Percentiles rank a stretch among this genome's conserved stretches.
Conservation (phyloP, 2,113 vertebrate genomes). For the Butastur rufipennis region DNA sequence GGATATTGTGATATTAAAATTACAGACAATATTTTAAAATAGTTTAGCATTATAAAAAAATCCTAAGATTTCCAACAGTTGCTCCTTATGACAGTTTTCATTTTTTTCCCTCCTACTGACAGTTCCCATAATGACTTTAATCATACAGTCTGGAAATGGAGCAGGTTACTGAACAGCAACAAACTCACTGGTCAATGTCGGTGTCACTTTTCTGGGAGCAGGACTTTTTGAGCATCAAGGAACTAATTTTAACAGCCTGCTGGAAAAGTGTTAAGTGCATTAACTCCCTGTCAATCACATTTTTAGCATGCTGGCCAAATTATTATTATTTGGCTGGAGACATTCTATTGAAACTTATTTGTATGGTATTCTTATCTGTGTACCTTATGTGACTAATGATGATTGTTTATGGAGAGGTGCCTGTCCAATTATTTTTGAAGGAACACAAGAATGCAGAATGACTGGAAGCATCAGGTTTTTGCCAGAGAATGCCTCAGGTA, state of each 20-base stretch:
- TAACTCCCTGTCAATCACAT: conserved; percentile 83
- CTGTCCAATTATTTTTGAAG: conserved; percentile 99
- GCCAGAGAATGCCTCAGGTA: conserved; percentile 98
- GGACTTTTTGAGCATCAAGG: conserved; percentile 81
- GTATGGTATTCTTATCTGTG: conserved; percentile 77
- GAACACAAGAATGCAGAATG: conserved; percentile 99
- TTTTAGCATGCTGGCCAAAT: conserved; percentile 72
- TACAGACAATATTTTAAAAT: conserved; percentile 60
- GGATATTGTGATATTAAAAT: conserved; percentile 62
- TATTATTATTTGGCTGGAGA: conserved; percentile 78
- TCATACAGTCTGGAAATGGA: conserved; percentile 78
- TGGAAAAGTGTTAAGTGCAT: conserved; percentile 80
- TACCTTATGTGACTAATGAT: conserved; percentile 81
- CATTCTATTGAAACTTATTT: conserved; percentile 78
- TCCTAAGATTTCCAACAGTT: conserved; percentile 64
- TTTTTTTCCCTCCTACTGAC: conserved; percentile 73
- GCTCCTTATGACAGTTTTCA: conserved; percentile 75
- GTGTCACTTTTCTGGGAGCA: conserved; percentile 80
- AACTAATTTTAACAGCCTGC: conserved; percentile 73
- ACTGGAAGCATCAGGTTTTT: conserved; percentile 98
- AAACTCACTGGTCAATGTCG: conserved; percentile 82
- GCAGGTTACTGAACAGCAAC: conserved; percentile 75
- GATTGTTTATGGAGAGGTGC: conserved; percentile 93
- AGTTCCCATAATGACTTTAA: conserved; percentile 83
- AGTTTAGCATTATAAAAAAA: conserved; percentile 56